Evolutionary conservation across 2,113 vertebrate species (phyloP), one percentile per base, ranked within the genome.

Genomic region (Menidia beryllina): DNA sequence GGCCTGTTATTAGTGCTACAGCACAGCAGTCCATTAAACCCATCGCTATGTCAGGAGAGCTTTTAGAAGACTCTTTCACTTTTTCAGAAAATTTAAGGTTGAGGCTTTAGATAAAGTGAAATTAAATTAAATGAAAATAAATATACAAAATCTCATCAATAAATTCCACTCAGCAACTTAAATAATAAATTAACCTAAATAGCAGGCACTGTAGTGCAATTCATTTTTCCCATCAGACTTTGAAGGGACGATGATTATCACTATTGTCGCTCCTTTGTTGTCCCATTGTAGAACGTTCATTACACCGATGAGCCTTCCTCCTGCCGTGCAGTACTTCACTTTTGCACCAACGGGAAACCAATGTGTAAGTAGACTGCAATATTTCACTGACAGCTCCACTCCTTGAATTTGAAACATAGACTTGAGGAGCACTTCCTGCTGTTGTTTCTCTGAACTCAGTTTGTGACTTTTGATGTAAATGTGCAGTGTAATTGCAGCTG

Each of bases 331-430:
- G 71, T 95, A 96, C 88, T 93, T 98, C 81, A 61, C 90, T 72
- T 98, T 94, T 94, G 95, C 95, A 23, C 94, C 96, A 2, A 77
- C 72, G 78, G 96, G 95, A 93, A 95, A 94, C 88, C 94, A 94
- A 94, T 92, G 95, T 91, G 98, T 98, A 88, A 95, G 95, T 70
- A 30, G 91, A 13, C 12, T 23, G 12, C 30, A 3, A 36, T 26
- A 17, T 4, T 7, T 12, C 21, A 24, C 1, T 13, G 34, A 0
- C 4, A 23, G 13, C 30, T 34, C 24, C 21, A 13, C 5, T 51
- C 11, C 17, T 3, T 1, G 7, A 34, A 55, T 27, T 27, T n/a
- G 7, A 54, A n/a, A 30, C 9, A 34, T n/a, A 3, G 30, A 34
- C 30, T 5, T 6, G 10, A 34, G 7, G 30, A 34, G 2, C 30